A percentile compares a stretch with the other conserved stretches of the same genome.
Evolutionary conservation across 2,113 vertebrate genomes (phyloP).

Genomic region (Natator depressus): DNA sequence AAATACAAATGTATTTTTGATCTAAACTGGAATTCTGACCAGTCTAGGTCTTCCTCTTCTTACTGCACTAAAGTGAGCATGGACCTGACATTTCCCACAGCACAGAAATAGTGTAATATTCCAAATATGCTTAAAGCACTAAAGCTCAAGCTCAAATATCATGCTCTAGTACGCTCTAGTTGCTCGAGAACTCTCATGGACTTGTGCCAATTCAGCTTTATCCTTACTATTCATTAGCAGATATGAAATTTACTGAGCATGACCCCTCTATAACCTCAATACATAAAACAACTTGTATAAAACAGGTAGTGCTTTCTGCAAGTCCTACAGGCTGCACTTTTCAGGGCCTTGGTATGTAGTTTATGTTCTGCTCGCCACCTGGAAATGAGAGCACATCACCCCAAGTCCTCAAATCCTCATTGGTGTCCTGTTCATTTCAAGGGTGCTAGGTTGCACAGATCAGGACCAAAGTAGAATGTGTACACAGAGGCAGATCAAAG

Average conservation of each 20-base stretch:
- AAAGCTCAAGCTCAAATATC: too few species aligned
- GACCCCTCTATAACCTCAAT: too few species aligned
- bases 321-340: background rate
- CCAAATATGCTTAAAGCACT: background rate
- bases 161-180: background rate
- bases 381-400: background rate
- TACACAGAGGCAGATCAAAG: background rate
- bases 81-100: background rate
- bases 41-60: background rate
- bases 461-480: background rate
- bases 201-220: background rate
- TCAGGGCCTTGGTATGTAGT: background rate
- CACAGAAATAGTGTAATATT: background rate
- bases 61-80: rapidly evolving
- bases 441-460: background rate
- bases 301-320: background rate
- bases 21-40: background rate
- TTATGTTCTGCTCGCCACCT: background rate
- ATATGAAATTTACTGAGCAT: too few species aligned
- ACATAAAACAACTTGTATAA: background rate
- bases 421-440: background rate
- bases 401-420: background rate
- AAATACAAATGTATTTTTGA: background rate
- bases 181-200: background rate
- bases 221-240: background rate